Percentiles rank a stretch among this genome's conserved stretches.
Conservation (phyloP, 2,888 invertebrate genomes). For the Gastracanthus pulcherrimus region DNA sequence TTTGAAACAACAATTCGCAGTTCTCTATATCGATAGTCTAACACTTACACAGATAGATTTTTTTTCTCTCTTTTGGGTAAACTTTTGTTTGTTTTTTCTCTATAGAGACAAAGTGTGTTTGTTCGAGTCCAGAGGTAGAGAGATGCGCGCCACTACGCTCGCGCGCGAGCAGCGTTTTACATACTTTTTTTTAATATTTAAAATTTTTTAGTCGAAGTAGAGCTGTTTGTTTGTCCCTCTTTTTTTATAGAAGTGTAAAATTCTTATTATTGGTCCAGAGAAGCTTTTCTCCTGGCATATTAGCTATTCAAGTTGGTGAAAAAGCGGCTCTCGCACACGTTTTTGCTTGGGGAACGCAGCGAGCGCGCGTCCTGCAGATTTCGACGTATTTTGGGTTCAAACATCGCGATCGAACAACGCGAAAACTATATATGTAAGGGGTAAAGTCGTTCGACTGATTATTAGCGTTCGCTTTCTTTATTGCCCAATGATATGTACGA, state of each 20-base stretch:
- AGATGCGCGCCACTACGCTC: slow-evolving; percentile 38
- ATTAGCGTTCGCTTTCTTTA: slow-evolving; percentile 9
- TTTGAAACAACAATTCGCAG: slow-evolving; percentile 47
- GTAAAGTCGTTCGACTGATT: neutral
- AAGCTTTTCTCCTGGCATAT: slow-evolving; percentile 61
- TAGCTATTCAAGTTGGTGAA: slow-evolving; percentile 56
- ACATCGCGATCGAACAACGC: no score
- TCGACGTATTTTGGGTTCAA: no score
- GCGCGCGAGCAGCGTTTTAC: slow-evolving; percentile 13
- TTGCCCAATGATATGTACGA: slow-evolving; percentile 50
- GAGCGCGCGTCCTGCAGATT: no score
- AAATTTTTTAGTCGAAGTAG: slow-evolving; percentile 37
- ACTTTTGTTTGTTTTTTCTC: slow-evolving; percentile 34
- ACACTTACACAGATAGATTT: slow-evolving; percentile 55
- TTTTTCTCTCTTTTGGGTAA: slow-evolving; percentile 22
- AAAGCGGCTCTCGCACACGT: slow-evolving; percentile 48
- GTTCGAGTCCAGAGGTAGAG: slow-evolving; percentile 61
- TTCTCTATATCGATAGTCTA: slow-evolving; percentile 51
- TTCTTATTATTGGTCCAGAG: slow-evolving; percentile 74
- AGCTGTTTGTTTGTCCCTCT: slow-evolving; percentile 41
- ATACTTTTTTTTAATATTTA: slow-evolving; percentile 40
- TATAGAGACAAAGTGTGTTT: slow-evolving; percentile 18
- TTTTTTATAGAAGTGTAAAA: slow-evolving; percentile 73
- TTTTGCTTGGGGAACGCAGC: neutral
- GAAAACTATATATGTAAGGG: slow-evolving; percentile 19